A percentile compares a stretch with the other conserved stretches of the same genome.
These are phyloP conservation scores for Chrysochloris asiatica DNA, from an alignment of 2,113 vertebrate genomes.

Conservation along the genomic window DNA sequence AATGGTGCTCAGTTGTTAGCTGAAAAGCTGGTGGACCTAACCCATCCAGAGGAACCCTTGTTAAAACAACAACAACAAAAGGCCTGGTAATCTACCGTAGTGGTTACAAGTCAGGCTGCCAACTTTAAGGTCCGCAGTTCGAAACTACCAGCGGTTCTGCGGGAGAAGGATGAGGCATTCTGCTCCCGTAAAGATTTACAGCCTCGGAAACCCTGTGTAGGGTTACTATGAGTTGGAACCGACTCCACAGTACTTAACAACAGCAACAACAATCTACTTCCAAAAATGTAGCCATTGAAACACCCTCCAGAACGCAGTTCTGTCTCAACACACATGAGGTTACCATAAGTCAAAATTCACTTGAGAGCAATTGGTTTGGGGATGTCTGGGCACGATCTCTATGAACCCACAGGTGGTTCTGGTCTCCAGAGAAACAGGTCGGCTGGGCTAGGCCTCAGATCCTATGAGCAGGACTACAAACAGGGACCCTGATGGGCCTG, in stretches of 20 bases:
- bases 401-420: background rate
- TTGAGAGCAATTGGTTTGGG: background rate
- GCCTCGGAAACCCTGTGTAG: no score
- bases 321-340: background rate
- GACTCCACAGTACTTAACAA: no score
- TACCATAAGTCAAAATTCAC: background rate
- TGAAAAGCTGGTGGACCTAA: background rate
- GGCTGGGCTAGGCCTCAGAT: background rate
- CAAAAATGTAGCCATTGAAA: background rate
- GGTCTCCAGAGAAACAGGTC: background rate
- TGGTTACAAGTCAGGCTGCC: no score
- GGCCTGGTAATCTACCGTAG: background rate
- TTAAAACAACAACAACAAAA: no score
- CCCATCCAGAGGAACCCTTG: background rate
- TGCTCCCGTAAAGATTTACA: no score
- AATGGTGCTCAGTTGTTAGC: background rate
- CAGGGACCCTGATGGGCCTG: background rate
- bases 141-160: no score
- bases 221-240: no score
- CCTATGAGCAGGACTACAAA: background rate
- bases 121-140: no score
- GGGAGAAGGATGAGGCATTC: no score
- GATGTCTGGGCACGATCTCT: background rate
- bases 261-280: background rate
- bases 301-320: background rate